Percentiles rank a stretch among this genome's conserved stretches.
These are phyloP conservation scores for Sakesphorus luctuosus DNA, from an alignment of 2,113 vertebrate genomes.

Conservation along the genomic window DNA sequence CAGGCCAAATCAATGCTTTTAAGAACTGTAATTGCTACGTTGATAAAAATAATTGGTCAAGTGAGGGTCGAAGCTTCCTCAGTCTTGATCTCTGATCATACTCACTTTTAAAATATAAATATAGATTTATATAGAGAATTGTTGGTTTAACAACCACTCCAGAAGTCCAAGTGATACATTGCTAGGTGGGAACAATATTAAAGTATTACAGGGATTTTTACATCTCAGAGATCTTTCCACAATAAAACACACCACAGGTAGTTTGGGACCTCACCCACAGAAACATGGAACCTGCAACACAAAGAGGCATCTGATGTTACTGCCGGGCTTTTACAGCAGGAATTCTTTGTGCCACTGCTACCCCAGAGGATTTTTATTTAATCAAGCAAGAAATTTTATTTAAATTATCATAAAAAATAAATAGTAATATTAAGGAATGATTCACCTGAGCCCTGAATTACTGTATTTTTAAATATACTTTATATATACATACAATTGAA, in stretches of 20 bases:
- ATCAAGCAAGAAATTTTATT: background rate
- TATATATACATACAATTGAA: too few relatives aligned
- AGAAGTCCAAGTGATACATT: background rate
- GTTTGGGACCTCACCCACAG: background rate
- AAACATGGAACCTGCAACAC: background rate
- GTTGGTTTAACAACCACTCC: background rate
- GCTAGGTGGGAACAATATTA: background rate
- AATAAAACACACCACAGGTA: background rate
- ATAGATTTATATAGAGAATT: background rate
- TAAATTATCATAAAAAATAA: background rate
- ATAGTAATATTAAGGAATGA: background rate
- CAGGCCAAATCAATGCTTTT: background rate
- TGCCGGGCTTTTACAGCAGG: background rate
- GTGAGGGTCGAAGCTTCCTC: background rate
- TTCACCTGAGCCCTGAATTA: background rate
- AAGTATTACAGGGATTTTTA: background rate
- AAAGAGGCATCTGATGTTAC: background rate
- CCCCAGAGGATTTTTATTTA: background rate
- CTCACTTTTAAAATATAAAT: background rate
- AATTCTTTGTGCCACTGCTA: background rate
- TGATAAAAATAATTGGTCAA: background rate
- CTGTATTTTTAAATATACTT: background rate
- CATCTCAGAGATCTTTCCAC: background rate
- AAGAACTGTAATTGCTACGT: background rate
- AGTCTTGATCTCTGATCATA: background rate